Percentiles rank a stretch among this genome's conserved stretches.
phyloP scores from a whole-genome alignment of 2,888 invertebrate species.

The Opisthograptis luteolata region DNA sequence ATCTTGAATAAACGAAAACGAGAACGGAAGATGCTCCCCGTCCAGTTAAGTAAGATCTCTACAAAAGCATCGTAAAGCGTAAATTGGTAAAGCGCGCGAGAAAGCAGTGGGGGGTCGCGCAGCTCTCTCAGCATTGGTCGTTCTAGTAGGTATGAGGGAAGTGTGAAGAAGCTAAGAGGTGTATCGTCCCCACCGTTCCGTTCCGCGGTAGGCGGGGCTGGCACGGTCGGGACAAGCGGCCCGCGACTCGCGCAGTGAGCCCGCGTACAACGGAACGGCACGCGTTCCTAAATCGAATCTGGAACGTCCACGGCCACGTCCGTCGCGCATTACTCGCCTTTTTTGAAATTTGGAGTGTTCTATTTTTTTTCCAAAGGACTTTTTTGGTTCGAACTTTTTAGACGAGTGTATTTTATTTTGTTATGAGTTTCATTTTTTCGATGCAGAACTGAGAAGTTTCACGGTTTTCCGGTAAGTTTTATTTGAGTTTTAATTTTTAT shows the following conservation, averaged over 20 bases:
- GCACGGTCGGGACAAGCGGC: slow-evolving; percentile 68
- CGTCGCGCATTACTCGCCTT: slow-evolving; percentile 37
- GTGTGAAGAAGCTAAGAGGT: slow-evolving; percentile 82
- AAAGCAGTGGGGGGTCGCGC: slow-evolving; percentile 44
- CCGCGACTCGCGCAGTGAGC: slow-evolving; percentile 71
- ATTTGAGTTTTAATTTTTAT: not conserved
- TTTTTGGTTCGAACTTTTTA: slow-evolving; percentile 17
- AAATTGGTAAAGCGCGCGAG: slow-evolving; percentile 18
- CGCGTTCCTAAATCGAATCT: slow-evolving; percentile 55
- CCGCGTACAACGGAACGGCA: slow-evolving; percentile 65
- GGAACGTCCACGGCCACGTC: slow-evolving; percentile 45
- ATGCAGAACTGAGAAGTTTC: slow-evolving; percentile 15
- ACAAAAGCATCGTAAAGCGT: slow-evolving; percentile 28
- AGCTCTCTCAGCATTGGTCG: slow-evolving; percentile 57
- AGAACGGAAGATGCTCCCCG: slow-evolving; percentile 45
- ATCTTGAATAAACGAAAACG: slow-evolving; percentile 39
- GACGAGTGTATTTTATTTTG: slow-evolving; percentile 11
- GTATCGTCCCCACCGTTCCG: slow-evolving; percentile 72
- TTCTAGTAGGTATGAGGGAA: slow-evolving; percentile 76
- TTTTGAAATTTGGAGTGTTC: slow-evolving; percentile 48
- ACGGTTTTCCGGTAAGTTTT: slow-evolving; percentile 25
- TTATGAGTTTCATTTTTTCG: slow-evolving; percentile 17
- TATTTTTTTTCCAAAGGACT: slow-evolving; percentile 20
- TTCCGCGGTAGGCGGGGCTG: slow-evolving; percentile 70
- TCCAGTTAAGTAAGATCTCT: slow-evolving; percentile 53